Percentiles rank a stretch among this genome's conserved stretches.
These are phyloP conservation scores for Ophion obscuratus DNA, from an alignment of 2,888 invertebrate species.

Conservation along the genomic window DNA sequence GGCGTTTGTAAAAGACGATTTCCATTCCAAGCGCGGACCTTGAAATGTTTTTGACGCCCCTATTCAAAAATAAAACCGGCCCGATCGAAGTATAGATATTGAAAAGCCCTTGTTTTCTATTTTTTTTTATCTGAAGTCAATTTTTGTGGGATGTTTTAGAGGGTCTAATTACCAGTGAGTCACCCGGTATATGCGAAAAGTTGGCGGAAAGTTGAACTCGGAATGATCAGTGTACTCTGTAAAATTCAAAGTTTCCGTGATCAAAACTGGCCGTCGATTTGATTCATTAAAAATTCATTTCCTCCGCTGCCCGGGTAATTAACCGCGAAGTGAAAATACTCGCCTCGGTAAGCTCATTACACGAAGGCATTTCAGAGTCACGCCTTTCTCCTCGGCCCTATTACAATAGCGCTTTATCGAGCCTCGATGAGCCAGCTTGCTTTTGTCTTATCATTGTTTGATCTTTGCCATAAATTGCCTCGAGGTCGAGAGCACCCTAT, in stretches of 20 bases:
- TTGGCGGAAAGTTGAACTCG: not conserved
- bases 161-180: not conserved
- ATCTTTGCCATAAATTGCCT: not conserved
- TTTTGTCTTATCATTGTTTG: constrained; percentile 18
- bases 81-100: too few relatives aligned
- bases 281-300: constrained; percentile 39
- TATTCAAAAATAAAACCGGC: not conserved
- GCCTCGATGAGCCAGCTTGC: constrained; percentile 10
- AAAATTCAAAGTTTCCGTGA: constrained; percentile 6
- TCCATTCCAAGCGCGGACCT: not conserved
- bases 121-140: not conserved
- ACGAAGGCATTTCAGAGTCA: not conserved
- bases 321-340: not conserved
- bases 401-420: constrained; percentile 7
- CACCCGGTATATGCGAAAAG: not conserved
- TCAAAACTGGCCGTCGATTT: not conserved
- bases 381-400: not conserved
- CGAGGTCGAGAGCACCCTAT: constrained; percentile 7
- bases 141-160: not conserved
- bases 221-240: not conserved
- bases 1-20: not conserved
- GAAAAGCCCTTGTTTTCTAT: too few relatives aligned
- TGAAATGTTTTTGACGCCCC: too few relatives aligned
- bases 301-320: constrained; percentile 13
- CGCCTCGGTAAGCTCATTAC: constrained; percentile 18